phyloP scores from a whole-genome alignment of 1,140 invertebrate species.

The Aleiodes sp. region DNA sequence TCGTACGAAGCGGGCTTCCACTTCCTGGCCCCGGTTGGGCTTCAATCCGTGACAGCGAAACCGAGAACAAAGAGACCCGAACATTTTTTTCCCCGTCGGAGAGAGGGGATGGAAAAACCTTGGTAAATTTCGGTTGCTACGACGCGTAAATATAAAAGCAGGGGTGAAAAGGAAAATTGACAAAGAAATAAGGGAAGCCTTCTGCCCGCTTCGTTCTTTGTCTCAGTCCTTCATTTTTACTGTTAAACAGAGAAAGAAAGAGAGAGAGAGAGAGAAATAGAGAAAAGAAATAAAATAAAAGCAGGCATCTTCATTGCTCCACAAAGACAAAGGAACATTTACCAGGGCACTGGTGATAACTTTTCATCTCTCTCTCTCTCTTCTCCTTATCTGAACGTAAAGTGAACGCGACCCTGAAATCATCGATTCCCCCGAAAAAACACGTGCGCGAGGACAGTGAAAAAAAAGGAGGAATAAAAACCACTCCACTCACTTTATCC shows the following conservation, averaged over 20 bases:
- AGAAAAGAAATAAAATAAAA: no score
- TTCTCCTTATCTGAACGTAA: not conserved
- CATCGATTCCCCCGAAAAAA: constrained; percentile 40
- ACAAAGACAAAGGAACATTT: constrained; percentile 33
- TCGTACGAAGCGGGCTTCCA: no score
- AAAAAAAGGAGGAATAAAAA: no score
- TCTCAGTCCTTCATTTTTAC: not conserved
- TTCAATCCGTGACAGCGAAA: no score
- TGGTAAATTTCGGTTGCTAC: not conserved
- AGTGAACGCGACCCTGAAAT: constrained; percentile 39
- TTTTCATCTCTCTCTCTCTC: constrained; percentile 34
- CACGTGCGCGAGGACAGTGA: not conserved
- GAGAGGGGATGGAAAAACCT: not conserved
- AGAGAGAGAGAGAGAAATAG: no score
- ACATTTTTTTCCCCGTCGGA: no score
- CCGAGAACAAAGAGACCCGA: no score
- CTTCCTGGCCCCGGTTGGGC: no score
- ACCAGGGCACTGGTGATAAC: constrained; percentile 28
- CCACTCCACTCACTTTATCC: not conserved
- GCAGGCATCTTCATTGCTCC: constrained; percentile 21
- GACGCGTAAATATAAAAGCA: not conserved
- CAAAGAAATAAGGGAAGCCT: constrained; percentile 11
- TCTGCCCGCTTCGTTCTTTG: not conserved
- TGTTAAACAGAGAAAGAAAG: no score
- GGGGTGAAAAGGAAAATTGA: not conserved